Evolutionary conservation across 2,113 vertebrate species (phyloP).

Genomic region (Corvus moneduloides): DNA sequence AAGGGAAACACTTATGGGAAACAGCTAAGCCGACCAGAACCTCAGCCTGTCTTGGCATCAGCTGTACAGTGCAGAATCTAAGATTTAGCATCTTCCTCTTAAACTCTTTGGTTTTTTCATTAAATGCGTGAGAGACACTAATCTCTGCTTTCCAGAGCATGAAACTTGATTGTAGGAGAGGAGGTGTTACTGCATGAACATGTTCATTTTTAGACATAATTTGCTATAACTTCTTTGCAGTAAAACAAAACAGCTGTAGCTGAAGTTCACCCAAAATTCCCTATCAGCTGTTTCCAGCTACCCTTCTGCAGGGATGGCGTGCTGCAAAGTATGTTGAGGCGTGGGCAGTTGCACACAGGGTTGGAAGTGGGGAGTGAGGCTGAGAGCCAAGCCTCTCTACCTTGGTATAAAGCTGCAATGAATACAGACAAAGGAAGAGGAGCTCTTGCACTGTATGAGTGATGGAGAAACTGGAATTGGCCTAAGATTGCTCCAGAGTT

Average conservation of each 20-base stretch:
- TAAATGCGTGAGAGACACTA: background rate
- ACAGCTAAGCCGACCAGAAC: background rate
- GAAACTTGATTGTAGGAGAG: conserved; percentile 19
- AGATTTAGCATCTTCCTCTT: background rate
- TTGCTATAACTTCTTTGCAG: background rate
- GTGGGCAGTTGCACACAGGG: background rate
- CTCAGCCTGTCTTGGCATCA: background rate
- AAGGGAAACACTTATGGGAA: background rate
- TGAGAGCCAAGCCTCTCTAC: background rate
- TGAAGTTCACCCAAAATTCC: conserved; percentile 42
- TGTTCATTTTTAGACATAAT: conserved; percentile 36
- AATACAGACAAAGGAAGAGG: background rate
- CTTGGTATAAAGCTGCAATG: background rate
- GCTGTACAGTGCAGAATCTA: background rate
- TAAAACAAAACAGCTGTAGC: conserved; percentile 41
- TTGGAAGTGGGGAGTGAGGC: background rate
- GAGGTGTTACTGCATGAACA: conserved; percentile 25
- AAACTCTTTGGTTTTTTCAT: background rate
- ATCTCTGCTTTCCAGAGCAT: conserved; percentile 6
- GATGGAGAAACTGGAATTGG: background rate
- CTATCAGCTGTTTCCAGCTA: background rate
- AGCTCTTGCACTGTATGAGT: background rate
- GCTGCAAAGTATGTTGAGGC: background rate
- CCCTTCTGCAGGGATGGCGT: background rate
- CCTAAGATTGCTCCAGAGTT: background rate